Evolutionary conservation across 2,888 invertebrate genomes (phyloP).

Genomic region (Tethea ocularis): DNA sequence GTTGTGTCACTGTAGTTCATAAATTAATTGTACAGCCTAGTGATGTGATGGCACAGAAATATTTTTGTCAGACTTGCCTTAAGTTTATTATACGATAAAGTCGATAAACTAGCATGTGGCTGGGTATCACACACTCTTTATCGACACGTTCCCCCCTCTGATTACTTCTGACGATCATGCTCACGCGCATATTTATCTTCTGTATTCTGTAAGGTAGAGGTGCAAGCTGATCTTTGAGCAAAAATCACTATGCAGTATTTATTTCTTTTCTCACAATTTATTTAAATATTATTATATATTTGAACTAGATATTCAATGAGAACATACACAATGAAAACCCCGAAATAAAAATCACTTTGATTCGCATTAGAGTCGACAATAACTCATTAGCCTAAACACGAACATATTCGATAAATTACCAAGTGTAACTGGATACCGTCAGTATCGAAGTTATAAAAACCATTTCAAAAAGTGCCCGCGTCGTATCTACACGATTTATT

Average conservation of each 20-base stretch:
- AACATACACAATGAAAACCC: background rate
- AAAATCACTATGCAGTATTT: no score
- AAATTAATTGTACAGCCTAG: slow-evolving; percentile 1
- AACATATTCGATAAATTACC: slow-evolving; percentile 6
- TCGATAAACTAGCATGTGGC: no score
- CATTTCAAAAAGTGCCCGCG: slow-evolving; percentile 23
- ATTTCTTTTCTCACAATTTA: no score
- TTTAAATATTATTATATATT: no score
- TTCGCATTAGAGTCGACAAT: background rate
- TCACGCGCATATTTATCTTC: no score
- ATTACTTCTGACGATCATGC: no score
- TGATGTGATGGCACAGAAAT: background rate
- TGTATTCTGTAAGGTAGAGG: no score
- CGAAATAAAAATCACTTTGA: background rate
- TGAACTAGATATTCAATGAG: background rate
- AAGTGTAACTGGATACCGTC: slow-evolving; percentile 2
- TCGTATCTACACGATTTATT: slow-evolving; percentile 71
- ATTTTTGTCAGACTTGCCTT: background rate
- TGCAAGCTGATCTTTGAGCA: no score
- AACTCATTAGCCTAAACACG: background rate
- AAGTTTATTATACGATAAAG: no score
- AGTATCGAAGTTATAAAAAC: slow-evolving; percentile 7
- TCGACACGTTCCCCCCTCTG: no score
- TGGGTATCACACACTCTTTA: no score
- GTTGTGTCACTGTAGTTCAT: slow-evolving; percentile 14